phyloP scores from a whole-genome alignment of 1,140 invertebrate species.

The Littorina saxatilis region DNA sequence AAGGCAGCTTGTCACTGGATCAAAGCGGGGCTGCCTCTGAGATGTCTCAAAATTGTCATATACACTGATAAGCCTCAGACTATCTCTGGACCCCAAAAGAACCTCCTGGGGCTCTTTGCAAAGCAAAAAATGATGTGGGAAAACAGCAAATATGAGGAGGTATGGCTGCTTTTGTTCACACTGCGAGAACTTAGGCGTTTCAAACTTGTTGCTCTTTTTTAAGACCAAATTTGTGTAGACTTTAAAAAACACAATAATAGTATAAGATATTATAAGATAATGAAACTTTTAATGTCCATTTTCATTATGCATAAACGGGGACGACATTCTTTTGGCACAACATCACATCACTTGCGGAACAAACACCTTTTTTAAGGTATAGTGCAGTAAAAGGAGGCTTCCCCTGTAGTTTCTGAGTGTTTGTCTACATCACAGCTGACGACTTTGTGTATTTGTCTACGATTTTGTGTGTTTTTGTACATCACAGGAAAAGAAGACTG shows the following conservation, averaged over 20 bases:
- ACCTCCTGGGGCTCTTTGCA: slow-evolving; percentile 48
- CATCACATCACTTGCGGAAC: too few relatives aligned
- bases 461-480: too few relatives aligned
- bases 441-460: too few relatives aligned
- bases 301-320: too few relatives aligned
- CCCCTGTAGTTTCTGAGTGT: too few relatives aligned
- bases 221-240: not conserved
- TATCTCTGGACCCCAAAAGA: not conserved
- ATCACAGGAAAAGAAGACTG: too few relatives aligned
- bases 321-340: too few relatives aligned
- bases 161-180: not conserved
- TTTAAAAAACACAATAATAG: not conserved
- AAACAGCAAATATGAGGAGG: not conserved
- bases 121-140: slow-evolving; percentile 51
- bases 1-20: slow-evolving; percentile 70
- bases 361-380: too few relatives aligned
- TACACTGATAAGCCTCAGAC: slow-evolving; percentile 43
- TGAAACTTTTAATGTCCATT: too few relatives aligned
- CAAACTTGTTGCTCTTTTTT: not conserved
- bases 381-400: too few relatives aligned
- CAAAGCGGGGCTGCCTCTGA: slow-evolving; percentile 64
- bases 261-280: too few relatives aligned
- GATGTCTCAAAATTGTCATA: slow-evolving; percentile 68
- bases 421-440: too few relatives aligned
- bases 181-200: not conserved